These are phyloP conservation scores for Harpalus rufipes DNA, from an alignment of 2,888 invertebrate genomes.

Conservation along the genomic window DNA sequence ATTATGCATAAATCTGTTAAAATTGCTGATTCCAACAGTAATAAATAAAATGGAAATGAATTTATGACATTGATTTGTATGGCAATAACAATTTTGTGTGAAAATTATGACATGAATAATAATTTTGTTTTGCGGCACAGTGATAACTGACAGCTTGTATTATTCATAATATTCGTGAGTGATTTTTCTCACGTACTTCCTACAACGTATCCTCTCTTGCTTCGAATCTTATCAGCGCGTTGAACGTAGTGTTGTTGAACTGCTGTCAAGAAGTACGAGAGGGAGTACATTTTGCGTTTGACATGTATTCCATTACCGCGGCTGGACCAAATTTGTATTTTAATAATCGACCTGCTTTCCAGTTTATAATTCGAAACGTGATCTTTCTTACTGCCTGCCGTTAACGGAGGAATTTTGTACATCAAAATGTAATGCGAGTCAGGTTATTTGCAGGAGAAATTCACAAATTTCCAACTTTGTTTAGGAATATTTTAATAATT, in stretches of 20 bases:
- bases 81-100: not conserved
- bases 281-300: slow-evolving; percentile 51
- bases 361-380: slow-evolving; percentile 2
- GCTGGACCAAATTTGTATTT: slow-evolving; percentile 56
- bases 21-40: no score
- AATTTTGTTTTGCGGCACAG: not conserved
- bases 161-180: slow-evolving; percentile 22
- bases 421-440: not conserved
- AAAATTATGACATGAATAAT: not conserved
- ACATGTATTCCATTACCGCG: slow-evolving; percentile 35
- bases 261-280: slow-evolving; percentile 16
- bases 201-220: not conserved
- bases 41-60: no score
- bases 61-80: not conserved
- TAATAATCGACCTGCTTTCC: slow-evolving; percentile 46
- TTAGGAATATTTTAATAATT: not conserved
- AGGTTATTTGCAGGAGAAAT: not conserved
- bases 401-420: not conserved
- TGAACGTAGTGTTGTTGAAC: slow-evolving; percentile 6
- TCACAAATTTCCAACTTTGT: not conserved
- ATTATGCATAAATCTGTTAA: no score
- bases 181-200: slow-evolving; percentile 42
- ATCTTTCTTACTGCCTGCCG: slow-evolving; percentile 10
- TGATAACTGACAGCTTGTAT: slow-evolving; percentile 3
- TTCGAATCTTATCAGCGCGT: slow-evolving; percentile 37